Conservation (phyloP, 2,797 vertebrate genomes). For the Ispidina lecontei region DNA sequence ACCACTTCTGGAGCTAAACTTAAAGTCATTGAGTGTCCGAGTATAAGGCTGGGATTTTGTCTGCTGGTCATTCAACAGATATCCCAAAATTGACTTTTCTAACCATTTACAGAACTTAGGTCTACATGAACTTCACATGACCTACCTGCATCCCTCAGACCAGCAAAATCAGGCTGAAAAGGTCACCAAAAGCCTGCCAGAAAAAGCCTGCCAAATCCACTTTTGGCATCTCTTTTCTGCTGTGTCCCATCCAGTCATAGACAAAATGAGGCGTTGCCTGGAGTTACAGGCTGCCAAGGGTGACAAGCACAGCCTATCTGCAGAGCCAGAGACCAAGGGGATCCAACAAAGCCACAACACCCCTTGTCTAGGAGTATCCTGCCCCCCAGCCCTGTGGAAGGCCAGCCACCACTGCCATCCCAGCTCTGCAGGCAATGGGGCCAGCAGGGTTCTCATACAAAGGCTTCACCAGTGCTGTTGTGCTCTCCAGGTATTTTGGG, state of each 20-base stretch:
- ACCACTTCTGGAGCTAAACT: background rate
- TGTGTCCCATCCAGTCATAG: background rate
- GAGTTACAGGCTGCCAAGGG: fast-evolving
- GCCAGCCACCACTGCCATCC: background rate
- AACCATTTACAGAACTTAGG: background rate
- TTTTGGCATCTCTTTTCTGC: background rate
- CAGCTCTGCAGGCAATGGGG: too few relatives aligned
- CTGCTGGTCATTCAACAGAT: background rate
- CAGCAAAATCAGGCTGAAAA: background rate
- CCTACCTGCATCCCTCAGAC: background rate
- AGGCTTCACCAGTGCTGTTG: fast-evolving
- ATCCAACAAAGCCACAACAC: background rate
- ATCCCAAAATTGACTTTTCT: background rate
- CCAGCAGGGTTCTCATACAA: background rate
- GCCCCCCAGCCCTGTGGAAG: fast-evolving
- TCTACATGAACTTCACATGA: background rate
- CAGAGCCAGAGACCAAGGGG: background rate
- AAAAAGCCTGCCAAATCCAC: too few relatives aligned
- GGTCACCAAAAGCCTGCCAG: background rate
- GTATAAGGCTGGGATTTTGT: background rate
- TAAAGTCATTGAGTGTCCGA: background rate
- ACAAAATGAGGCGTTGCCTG: background rate
- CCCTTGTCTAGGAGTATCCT: background rate
- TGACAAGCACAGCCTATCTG: background rate
- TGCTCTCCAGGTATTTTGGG: background rate